Evolutionary conservation across 92 coral and sea anemone species (phyloP), one percentile per base, ranked within the genome.

Genomic region (Muricea muricata): DNA sequence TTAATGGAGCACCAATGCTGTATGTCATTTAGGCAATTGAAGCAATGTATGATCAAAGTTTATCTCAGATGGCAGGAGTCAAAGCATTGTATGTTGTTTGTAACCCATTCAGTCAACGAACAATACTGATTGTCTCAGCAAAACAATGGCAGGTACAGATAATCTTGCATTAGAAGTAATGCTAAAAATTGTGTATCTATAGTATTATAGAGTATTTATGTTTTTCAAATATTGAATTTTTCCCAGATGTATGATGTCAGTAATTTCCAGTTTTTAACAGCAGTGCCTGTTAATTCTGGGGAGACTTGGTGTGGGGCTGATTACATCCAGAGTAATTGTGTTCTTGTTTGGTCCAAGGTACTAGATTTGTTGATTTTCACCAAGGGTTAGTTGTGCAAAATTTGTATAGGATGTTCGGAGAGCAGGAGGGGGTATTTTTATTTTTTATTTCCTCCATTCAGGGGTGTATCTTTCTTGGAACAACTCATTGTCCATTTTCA

Each of bases 81-180:
- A 97, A 93, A 85, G 94, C 99, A n/a, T 73, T 86, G 0, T 89
- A 93, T 15, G 91, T 97, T 26, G 84, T 91, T 33, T 97, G 99
- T 73, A 97, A 97, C 84, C 99, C 99, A 10, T 97, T 97, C 54
- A 92, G 98, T 17, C 99, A 97, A 68, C 81, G 99, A 82, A 94
- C 89, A 40, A 93, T 97, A 31, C 91, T 97, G 10, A 89, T 97
- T 65, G 91, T 97, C 2, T 88, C 97, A 42, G 88, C 97, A 39
- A 82, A 88, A 69, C 80, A 88, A 37, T 97, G 99, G 98, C 81
- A 94, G 98, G 98, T 95, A 90, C 39, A 91, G 14, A 10, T n/a
- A n/a, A n/a, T n/a, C n/a, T n/a, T n/a, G n/a, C n/a, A n/a, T n/a
- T n/a, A n/a, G n/a, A n/a, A n/a, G n/a, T n/a, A n/a, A n/a, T n/a